Conservation (phyloP, 2,113 vertebrate species). For the Beaufortia kweichowensis region DNA sequence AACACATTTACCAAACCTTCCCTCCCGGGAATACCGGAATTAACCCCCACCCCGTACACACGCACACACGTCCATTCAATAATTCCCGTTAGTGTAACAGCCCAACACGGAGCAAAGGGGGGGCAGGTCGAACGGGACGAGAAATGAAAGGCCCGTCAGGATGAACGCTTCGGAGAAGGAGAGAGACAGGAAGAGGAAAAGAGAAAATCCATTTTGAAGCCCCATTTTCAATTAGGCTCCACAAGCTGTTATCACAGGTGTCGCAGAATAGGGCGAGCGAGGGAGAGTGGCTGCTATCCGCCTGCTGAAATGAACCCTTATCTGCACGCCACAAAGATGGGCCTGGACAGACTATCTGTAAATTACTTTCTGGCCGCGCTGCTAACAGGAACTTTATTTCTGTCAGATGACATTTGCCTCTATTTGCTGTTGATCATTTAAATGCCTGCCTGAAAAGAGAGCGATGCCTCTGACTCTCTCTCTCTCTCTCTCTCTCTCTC, state of each 20-base stretch:
- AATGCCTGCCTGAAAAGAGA: slow-evolving; percentile 86
- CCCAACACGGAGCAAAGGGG: slow-evolving; percentile 41
- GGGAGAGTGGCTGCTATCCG: slow-evolving; percentile 99
- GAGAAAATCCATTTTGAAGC: slow-evolving; percentile 99
- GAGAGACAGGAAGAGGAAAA: slow-evolving; percentile 82
- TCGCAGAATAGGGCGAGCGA: slow-evolving; percentile 97
- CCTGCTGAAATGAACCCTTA: slow-evolving; percentile 99
- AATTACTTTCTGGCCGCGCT: slow-evolving; percentile 98
- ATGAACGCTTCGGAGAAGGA: slow-evolving; percentile 23
- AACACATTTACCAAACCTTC: slow-evolving; percentile 86
- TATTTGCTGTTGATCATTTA: slow-evolving; percentile 94
- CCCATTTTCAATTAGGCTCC: slow-evolving; percentile 99
- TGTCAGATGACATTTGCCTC: slow-evolving; percentile 97
- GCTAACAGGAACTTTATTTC: slow-evolving; percentile 99
- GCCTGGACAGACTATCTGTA: slow-evolving; percentile 99
- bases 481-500: slow-evolving; percentile 53
- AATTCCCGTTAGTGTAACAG: slow-evolving; percentile 79
- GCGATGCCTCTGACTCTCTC: slow-evolving; percentile 62
- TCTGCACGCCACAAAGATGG: slow-evolving; percentile 97
- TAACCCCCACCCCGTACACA: slow-evolving; percentile 7
- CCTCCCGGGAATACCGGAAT: slow-evolving; percentile 69
- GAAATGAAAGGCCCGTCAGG: slow-evolving; percentile 21
- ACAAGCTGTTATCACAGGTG: slow-evolving; percentile 99
- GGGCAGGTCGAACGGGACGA: neutral
- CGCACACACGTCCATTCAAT: slow-evolving; percentile 77